phyloP scores from a whole-genome alignment of 2,888 invertebrate genomes.

The Ypsolopha scabrella region DNA sequence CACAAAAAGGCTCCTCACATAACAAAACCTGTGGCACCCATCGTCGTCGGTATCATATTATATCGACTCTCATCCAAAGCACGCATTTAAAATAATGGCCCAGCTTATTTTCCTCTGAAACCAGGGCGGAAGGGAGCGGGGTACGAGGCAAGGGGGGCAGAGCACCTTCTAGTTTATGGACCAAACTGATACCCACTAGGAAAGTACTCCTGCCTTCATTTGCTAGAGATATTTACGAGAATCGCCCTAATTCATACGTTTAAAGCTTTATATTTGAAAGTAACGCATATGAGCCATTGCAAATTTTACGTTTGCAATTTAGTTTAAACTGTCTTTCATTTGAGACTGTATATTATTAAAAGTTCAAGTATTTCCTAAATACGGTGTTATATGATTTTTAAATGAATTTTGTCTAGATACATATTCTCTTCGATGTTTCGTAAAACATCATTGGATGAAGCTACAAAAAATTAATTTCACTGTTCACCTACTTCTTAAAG shows the following conservation, averaged over 20 bases:
- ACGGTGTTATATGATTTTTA: not conserved
- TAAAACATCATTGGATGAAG: not conserved
- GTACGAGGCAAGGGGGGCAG: not conserved
- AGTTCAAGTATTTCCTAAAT: not conserved
- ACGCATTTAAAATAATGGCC: constrained; percentile 64
- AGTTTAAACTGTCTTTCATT: not conserved
- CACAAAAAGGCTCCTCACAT: too few relatives aligned
- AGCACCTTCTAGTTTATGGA: too few relatives aligned
- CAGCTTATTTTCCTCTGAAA: constrained; percentile 42
- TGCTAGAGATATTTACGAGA: not conserved
- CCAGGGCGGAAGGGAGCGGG: not conserved
- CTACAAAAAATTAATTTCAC: constrained; percentile 3
- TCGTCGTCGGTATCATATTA: not conserved
- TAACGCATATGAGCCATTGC: not conserved
- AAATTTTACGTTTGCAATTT: not conserved
- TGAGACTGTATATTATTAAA: not conserved
- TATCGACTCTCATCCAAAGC: constrained; percentile 25
- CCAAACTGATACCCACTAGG: too few relatives aligned
- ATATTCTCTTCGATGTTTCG: not conserved
- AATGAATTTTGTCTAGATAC: not conserved
- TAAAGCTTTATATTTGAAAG: not conserved
- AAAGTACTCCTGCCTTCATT: not conserved
- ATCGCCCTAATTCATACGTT: not conserved
- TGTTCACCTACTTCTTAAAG: constrained; percentile 3
- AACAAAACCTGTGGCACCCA: not conserved